Evolutionary conservation across 2,888 invertebrate genomes (phyloP), one percentile per base, ranked within the genome.

Genomic region (Temnothorax rugatulus): DNA sequence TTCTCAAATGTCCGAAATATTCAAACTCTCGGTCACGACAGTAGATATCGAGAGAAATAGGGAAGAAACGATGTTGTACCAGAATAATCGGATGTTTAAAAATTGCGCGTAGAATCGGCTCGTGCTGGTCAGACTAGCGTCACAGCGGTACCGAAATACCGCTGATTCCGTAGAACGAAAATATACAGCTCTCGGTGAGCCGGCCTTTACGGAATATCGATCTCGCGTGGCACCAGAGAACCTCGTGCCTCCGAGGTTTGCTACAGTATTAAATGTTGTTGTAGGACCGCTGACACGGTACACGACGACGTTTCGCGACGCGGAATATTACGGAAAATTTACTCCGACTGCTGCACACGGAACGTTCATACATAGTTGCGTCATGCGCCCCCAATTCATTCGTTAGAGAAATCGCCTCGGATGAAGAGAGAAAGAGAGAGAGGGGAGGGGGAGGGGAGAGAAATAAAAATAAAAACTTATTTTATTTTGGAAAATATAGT

Each of bases 151-250:
- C 75, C 77, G 81, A 90, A 90, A 85, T 86, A 88, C 75, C 85
- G 86, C 88, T 87, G 90, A 90, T 90, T 83, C 84, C 29, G 79
- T 86, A 81, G 61, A 90, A 90, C 84, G 87, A 89, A 90, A 89
- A 90, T 89, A 85, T 85, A 84, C 84, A 34, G 64, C 83, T 73
- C 59, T 73, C 50, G 82, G 86, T 63, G 74, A 87, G 76, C 64
- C 75, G 69, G 74, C 76, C 83, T 87, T 88, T 88, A 88, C 88
- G 59, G 73, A 87, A 86, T 89, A 89, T 89, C 82, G 90, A 89
- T 89, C 88, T 84, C 82, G 69, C 82, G 47, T 50, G 44, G 63
- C 54, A 77, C 57, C 44, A 34, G 63, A 79, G 57, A 54, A 57
- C 44, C 4, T 29, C 83, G 82, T 69, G 76, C n/a, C 34, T 82